Evolutionary conservation across 1,140 invertebrate species (phyloP), one percentile per base, ranked within the genome.

Genomic region (Yoshiicerus persimilis): DNA sequence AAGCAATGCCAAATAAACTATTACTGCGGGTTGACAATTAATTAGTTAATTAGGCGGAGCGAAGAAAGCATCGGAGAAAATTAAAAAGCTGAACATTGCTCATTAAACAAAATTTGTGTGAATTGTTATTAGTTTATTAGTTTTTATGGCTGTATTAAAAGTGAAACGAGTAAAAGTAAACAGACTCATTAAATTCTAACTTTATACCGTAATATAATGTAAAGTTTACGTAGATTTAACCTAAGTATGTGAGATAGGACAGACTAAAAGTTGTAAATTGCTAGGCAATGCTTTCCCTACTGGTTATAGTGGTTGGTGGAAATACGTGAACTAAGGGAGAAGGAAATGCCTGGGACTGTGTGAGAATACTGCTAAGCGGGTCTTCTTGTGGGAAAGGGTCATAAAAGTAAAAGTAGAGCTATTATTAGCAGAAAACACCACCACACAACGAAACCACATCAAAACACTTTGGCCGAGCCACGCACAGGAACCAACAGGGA

Each of bases 341-440:
- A 80, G 30, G 20, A 80, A 36, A 80, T 70, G 25, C 25, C 25
- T 80, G 30, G 75, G 30, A 80, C 11, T 32, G 32, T 38, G 75
- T n/a, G 32, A n/a, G 75, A n/a, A 0, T 11, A 70, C 64, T 70
- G 32, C 34, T 34, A 34, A 36, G 32, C 34, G 32, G 32, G 34
- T 70, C 66, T 70, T 70, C 66, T 30, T 70, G 66, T 70, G 66
- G 66, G 3, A 80, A 36, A 32, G 75, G 32, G 34, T 80, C 75
- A 80, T 80, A 80, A 80, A 80, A 80, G 75, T 80, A 80, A 80
- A 80, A 80, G 75, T 36, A 36, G 32, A 23, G 34, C 75, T 80
- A 80, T 80, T 80, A 80, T 80, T 80, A 80, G 23, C 75, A 80
- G 30, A 80, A 36, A 80, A 30, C 75, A 80, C 34, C 75, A 80